Percentiles rank a stretch among this genome's conserved stretches.
Evolutionary conservation across 2,113 vertebrate species (phyloP).

Genomic region (Cyanoderma ruficeps): DNA sequence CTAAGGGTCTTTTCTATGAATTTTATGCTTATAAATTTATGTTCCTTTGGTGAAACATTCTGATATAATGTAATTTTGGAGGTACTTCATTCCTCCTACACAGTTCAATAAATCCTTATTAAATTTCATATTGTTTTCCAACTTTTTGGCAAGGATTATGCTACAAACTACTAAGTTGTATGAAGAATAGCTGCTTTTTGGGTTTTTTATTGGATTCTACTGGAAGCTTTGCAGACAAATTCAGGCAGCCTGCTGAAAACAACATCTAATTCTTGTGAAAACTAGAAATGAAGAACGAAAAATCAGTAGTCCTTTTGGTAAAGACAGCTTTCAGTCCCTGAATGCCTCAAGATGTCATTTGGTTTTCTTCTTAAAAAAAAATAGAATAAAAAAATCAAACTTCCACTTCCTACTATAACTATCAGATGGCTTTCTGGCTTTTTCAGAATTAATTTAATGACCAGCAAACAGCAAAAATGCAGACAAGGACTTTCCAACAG

Average conservation of each 20-base stretch:
- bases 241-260: accelerated
- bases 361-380: not conserved
- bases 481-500: not conserved
- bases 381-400: not conserved
- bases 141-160: not conserved
- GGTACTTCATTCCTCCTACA: not conserved
- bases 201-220: not conserved
- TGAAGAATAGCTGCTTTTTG: not conserved
- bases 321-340: not conserved
- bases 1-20: not conserved
- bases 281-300: not conserved
- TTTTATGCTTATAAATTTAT: not conserved
- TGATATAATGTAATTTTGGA: not conserved
- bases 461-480: not conserved
- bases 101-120: not conserved
- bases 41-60: not conserved
- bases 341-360: not conserved
- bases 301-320: not conserved
- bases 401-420: not conserved
- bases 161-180: not conserved
- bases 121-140: not conserved
- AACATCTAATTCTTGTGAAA: not conserved
- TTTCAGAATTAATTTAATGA: not conserved
- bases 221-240: not conserved
- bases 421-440: not conserved